Evolutionary conservation across 1,140 invertebrate species (phyloP), one percentile per base, ranked within the genome.

Genomic region (Trachymyrmex septentrionalis): DNA sequence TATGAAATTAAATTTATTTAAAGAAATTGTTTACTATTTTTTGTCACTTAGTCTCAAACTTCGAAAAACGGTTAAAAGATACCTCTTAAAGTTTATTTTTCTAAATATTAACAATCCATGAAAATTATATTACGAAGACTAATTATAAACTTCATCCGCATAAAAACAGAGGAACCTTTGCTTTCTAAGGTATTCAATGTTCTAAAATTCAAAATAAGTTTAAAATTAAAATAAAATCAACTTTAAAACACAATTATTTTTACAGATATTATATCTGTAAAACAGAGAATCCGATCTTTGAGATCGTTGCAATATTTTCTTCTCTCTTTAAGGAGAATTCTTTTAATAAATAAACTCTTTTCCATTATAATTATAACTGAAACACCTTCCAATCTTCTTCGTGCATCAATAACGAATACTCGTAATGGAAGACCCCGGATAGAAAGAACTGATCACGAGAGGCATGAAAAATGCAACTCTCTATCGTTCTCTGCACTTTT

Each of bases 401-500:
- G 24, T 27, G 44, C 72, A 34, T 61, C 53, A 64, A 78, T 78
- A 66, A 80, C 64, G 64, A 80, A 69, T 80, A 66, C 9, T n/a
- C 14, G 27, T 69, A 69, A 69, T 61, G 48, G 48, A 55, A 80
- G 27, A 14, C 63, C 38, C 38, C 44, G 30, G 16, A 21, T 10
- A 19, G 53, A 72, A 72, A 71, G 50, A 21, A 82, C 69, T 30
- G 53, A 80, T 67, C 48, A 57, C 66, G 34, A 59, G 6, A 82
- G 19, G 34, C 63, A 59, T 59, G 66, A 71, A 81, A 81, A 71
- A 57, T 82, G 38, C 21, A 69, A 21, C 50, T 19, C 66, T 72
- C 27, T 59, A 72, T 82, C 67, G 30, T 72, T 59, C 66, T 34
- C 21, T 44, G 19, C 21, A 59, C 16, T 55, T 71, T 59, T 55